Conservation (phyloP, 2,888 invertebrate species). For the Xestia rhomboidea region DNA sequence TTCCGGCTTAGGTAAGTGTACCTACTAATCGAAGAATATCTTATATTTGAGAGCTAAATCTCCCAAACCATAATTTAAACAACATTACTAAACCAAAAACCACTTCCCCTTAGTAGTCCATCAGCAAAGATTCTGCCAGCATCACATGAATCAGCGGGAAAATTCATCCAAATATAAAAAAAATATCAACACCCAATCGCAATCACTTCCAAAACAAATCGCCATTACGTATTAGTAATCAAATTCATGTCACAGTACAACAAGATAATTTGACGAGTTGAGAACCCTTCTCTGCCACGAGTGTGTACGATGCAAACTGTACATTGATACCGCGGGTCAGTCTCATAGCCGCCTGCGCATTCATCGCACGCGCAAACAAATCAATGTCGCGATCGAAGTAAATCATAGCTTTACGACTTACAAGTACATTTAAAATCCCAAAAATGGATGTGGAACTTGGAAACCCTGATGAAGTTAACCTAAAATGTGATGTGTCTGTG, state of each 20-base stretch:
- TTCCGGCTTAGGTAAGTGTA: background rate
- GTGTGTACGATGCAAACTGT: constrained; percentile 15
- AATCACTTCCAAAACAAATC: background rate
- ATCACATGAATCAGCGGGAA: background rate
- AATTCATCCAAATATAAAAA: background rate
- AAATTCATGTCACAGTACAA: constrained; percentile 37
- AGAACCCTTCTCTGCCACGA: constrained; percentile 36
- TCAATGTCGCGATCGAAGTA: constrained; percentile 41
- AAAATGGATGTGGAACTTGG: constrained; percentile 75
- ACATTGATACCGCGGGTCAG: constrained; percentile 52
- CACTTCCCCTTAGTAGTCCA: background rate
- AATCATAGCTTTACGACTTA: constrained; percentile 25
- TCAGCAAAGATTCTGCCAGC: background rate
- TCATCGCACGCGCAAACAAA: constrained; percentile 50
- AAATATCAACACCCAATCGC: background rate
- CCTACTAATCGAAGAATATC: background rate
- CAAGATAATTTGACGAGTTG: constrained; percentile 56
- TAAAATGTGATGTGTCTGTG: constrained; percentile 62
- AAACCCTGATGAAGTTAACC: constrained; percentile 33
- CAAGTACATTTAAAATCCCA: background rate
- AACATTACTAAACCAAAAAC: background rate
- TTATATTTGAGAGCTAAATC: background rate
- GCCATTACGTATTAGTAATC: constrained; percentile 12
- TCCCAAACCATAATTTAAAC: background rate
- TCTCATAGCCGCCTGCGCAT: constrained; percentile 61